phyloP scores from a whole-genome alignment of 2,888 invertebrate genomes.

The Macrosoma leucophasiata region DNA sequence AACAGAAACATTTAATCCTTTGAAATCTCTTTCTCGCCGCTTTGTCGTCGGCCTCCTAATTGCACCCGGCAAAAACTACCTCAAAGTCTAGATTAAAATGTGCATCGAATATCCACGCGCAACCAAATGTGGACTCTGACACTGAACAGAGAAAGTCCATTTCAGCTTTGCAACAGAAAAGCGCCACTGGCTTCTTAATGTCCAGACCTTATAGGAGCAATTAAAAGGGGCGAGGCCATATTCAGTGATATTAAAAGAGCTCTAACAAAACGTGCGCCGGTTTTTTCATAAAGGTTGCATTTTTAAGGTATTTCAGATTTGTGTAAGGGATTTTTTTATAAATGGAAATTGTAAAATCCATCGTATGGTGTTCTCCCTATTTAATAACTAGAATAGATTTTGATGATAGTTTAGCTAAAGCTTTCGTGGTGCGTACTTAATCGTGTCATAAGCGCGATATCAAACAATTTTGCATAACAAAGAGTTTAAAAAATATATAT shows the following conservation, averaged over 20 bases:
- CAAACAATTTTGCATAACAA: no score
- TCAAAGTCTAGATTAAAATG: slow-evolving; percentile 57
- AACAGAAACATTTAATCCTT: slow-evolving; percentile 64
- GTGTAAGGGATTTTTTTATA: no score
- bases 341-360: no score
- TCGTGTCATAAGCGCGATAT: no score
- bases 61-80: slow-evolving; percentile 52
- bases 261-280: no score
- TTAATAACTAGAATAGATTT: no score
- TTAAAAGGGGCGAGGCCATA: slow-evolving; percentile 50
- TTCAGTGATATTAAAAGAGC: slow-evolving; percentile 25
- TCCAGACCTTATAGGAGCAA: slow-evolving; percentile 34
- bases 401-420: no score
- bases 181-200: slow-evolving; percentile 23
- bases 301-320: no score
- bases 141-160: slow-evolving; percentile 23
- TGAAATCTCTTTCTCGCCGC: slow-evolving; percentile 46
- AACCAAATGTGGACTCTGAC: slow-evolving; percentile 29
- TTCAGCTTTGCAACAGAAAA: slow-evolving; percentile 21
- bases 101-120: slow-evolving; percentile 29
- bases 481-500: no score
- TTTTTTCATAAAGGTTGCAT: no score
- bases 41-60: slow-evolving; percentile 53
- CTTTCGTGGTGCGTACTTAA: no score
- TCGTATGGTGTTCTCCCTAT: no score